These are phyloP conservation scores for Sus scrofa DNA, from an alignment of 2,113 vertebrate genomes.

Conservation along the genomic window DNA sequence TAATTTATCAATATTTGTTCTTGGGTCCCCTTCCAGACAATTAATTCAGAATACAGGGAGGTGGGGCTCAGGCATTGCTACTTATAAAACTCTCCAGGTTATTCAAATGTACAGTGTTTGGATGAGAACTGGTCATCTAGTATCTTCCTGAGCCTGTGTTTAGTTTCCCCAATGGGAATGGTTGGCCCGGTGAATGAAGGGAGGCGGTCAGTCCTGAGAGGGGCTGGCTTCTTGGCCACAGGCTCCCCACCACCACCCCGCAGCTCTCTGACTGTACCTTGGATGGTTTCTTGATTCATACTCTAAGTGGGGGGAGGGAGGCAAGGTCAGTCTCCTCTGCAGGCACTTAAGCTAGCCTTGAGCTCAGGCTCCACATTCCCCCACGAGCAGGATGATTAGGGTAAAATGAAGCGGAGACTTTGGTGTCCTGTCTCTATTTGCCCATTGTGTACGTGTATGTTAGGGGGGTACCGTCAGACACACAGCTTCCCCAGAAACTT, in stretches of 20 bases:
- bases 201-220: too few species aligned
- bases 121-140: neutral
- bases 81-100: neutral
- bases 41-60: neutral
- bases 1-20: neutral
- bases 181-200: neutral
- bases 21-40: neutral
- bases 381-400: neutral
- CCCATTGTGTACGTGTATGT: neutral
- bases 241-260: too few species aligned
- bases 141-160: neutral
- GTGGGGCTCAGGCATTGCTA: neutral
- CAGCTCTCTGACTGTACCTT: too few species aligned
- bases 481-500: neutral
- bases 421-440: neutral
- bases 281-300: neutral
- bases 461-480: neutral
- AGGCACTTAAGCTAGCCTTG: neutral
- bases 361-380: neutral
- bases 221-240: too few species aligned
- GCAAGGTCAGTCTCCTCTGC: neutral
- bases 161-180: neutral
- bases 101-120: neutral
- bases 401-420: neutral
- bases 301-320: neutral